These are phyloP conservation scores for Hypomecis atomaria DNA, from an alignment of 2,888 invertebrate species.

Conservation along the genomic window DNA sequence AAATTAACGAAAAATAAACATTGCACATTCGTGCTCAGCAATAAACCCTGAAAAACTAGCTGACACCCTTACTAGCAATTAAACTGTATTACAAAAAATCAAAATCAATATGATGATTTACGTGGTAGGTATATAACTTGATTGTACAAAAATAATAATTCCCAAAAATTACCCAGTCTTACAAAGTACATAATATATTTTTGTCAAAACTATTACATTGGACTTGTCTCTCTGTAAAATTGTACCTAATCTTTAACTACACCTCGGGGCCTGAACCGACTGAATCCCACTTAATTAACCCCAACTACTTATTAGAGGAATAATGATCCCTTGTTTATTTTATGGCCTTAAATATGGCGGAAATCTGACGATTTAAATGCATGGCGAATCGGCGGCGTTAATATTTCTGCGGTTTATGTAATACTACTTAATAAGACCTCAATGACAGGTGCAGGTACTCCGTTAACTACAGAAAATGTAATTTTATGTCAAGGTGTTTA, in stretches of 20 bases:
- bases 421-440: slow-evolving; percentile 10
- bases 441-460: not conserved
- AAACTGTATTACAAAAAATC: too few relatives aligned
- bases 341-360: slow-evolving; percentile 47
- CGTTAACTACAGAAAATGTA: not conserved
- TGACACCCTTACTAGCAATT: too few relatives aligned
- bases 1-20: too few relatives aligned
- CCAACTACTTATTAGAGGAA: slow-evolving; percentile 72
- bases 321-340: slow-evolving; percentile 68
- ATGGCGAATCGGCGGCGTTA: slow-evolving; percentile 27
- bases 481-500: too few relatives aligned
- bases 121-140: too few relatives aligned
- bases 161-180: too few relatives aligned
- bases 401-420: slow-evolving; percentile 31
- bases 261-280: slow-evolving; percentile 72
- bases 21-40: too few relatives aligned
- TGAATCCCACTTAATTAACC: slow-evolving; percentile 82
- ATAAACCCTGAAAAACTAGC: too few relatives aligned
- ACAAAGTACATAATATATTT: not conserved
- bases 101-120: too few relatives aligned
- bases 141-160: too few relatives aligned
- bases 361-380: slow-evolving; percentile 41
- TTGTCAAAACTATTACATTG: not conserved
- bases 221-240: slow-evolving; percentile 4
- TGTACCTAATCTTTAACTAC: slow-evolving; percentile 37